These are phyloP conservation scores for Uloborus plumipes DNA, from an alignment of 2,888 invertebrate species.

Conservation along the genomic window DNA sequence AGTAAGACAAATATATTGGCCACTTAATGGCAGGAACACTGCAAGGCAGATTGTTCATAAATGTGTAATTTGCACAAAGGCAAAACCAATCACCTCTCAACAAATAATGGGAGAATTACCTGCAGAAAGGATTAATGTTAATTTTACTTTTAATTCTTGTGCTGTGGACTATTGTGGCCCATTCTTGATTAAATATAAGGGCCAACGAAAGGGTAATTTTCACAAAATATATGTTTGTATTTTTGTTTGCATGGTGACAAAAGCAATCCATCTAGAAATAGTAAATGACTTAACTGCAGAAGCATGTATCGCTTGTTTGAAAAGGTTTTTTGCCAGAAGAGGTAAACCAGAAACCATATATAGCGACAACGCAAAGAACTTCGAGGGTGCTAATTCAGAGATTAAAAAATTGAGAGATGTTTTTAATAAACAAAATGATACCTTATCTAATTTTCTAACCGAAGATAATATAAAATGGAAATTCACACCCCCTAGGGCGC, in stretches of 20 bases:
- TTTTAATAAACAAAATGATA: neutral
- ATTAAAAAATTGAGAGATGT: neutral
- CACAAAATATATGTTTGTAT: neutral
- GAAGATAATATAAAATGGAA: neutral
- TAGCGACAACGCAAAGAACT: neutral
- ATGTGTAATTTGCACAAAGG: no score
- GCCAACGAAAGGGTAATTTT: neutral
- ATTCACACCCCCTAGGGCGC: neutral
- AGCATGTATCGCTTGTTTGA: neutral
- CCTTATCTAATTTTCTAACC: neutral
- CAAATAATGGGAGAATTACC: no score
- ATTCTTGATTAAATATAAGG: neutral
- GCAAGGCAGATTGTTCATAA: no score
- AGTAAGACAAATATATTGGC: no score
- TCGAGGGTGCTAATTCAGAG: neutral
- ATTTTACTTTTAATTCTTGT: neutral
- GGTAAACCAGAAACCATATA: neutral
- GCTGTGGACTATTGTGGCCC: neutral
- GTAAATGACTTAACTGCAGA: neutral
- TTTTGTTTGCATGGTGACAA: neutral
- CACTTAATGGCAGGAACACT: no score
- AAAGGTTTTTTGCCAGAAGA: neutral
- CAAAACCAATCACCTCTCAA: no score
- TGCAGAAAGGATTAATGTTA: no score
- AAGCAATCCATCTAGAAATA: neutral